These are phyloP conservation scores for Larimichthys crocea DNA, from an alignment of 2,113 vertebrate genomes.

Conservation along the genomic window DNA sequence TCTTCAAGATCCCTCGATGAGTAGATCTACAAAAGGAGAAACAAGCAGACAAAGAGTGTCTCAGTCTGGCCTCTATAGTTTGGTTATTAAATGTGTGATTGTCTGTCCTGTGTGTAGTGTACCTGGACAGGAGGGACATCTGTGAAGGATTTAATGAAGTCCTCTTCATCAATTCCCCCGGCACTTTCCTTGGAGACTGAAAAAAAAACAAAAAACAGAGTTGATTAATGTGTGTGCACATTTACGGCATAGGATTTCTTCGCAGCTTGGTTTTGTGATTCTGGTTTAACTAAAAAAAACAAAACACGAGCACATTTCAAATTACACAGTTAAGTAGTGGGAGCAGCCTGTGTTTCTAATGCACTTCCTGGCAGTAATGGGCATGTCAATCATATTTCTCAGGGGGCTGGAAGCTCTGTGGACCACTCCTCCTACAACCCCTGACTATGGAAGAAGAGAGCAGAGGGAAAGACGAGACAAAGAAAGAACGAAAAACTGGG, in stretches of 20 bases:
- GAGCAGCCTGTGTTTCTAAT: constrained; percentile 61
- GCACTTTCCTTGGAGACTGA: constrained; percentile 92
- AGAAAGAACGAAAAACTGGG: background rate
- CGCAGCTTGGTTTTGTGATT: background rate
- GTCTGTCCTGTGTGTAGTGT: constrained; percentile 9
- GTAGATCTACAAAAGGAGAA: constrained; percentile 88
- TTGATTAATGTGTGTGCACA: background rate
- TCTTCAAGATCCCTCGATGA: constrained; percentile 96
- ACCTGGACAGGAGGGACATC: constrained; percentile 96
- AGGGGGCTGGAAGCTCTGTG: constrained; percentile 37
- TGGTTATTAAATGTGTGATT: constrained; percentile 7
- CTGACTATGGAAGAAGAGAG: constrained; percentile 10
- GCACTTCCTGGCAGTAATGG: constrained; percentile 68
- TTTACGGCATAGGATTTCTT: background rate
- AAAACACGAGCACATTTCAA: background rate
- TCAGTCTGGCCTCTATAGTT: background rate
- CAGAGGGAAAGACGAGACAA: constrained; percentile 8
- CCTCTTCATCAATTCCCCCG: constrained; percentile 94
- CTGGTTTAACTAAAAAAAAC: constrained; percentile 19
- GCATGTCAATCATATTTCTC: constrained; percentile 62
- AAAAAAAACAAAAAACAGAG: constrained; percentile 56
- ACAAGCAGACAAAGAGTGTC: background rate
- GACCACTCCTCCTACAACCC: constrained; percentile 38
- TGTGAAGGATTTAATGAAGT: constrained; percentile 95
- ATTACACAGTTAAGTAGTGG: background rate